Conservation (phyloP, 2,113 vertebrate genomes). For the Prolemur simus region DNA sequence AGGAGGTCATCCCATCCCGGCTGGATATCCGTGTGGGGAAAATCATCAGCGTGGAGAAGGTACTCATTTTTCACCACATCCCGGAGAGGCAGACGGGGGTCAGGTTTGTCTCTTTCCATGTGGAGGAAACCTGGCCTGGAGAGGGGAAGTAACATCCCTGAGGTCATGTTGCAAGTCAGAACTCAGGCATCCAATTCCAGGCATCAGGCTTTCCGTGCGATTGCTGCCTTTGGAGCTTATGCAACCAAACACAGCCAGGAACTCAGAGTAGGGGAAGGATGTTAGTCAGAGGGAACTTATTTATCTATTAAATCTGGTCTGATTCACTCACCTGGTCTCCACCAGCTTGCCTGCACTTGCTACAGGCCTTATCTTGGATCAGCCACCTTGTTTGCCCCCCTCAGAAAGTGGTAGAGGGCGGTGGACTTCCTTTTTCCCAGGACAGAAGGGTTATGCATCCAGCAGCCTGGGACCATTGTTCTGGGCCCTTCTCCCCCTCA, state of each 20-base stretch:
- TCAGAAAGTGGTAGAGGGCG: neutral
- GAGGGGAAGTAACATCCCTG: constrained; percentile 4
- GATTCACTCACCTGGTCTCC: neutral
- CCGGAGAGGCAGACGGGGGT: neutral
- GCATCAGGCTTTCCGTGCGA: neutral
- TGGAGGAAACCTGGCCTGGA: constrained; percentile 48
- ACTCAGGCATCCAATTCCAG: constrained; percentile 28
- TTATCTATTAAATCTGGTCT: neutral
- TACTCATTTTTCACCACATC: constrained; percentile 52
- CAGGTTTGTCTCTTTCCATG: constrained; percentile 48
- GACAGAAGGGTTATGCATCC: neutral
- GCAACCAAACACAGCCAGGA: neutral
- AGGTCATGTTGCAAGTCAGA: constrained; percentile 49
- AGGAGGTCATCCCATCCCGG: constrained; percentile 90
- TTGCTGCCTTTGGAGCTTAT: neutral
- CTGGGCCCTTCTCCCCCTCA: neutral
- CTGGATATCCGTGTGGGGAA: constrained; percentile 97
- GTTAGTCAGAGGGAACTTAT: neutral
- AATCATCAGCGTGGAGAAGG: constrained; percentile 94
- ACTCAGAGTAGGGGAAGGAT: neutral
- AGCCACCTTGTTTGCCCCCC: neutral
- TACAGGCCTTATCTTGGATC: neutral
- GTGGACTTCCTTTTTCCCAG: neutral
- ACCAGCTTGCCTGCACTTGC: neutral
- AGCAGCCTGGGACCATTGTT: neutral